phyloP scores from a whole-genome alignment of 1,140 invertebrate species.

The Drosophila pseudoobscura region DNA sequence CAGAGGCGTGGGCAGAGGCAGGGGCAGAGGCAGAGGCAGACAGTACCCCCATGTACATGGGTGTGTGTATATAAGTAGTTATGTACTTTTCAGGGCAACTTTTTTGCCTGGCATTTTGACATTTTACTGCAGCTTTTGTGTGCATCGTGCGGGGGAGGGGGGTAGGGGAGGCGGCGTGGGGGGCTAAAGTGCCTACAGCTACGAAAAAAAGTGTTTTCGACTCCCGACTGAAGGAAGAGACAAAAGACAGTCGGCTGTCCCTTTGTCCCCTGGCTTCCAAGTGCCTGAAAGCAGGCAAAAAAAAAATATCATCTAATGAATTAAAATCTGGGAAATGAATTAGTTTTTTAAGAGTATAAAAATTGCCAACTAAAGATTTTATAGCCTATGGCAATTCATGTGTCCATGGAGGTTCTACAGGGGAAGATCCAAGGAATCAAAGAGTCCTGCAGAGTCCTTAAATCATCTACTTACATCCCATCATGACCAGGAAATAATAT shows the following conservation, averaged over 20 bases:
- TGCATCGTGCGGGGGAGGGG: conserved; percentile 22
- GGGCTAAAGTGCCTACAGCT: conserved; percentile 42
- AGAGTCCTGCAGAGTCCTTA: not conserved
- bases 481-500: too few relatives aligned
- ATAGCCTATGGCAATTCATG: conserved; percentile 38
- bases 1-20: conserved; percentile 8
- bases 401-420: conserved; percentile 3
- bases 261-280: conserved; percentile 9
- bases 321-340: conserved; percentile 57
- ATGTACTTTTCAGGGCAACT: conserved; percentile 13
- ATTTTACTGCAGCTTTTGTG: conserved; percentile 51
- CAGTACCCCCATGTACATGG: not conserved
- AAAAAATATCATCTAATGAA: conserved; percentile 51
- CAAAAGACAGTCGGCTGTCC: conserved; percentile 25
- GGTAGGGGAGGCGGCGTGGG: not conserved
- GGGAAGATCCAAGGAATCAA: conserved; percentile 46
- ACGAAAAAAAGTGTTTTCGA: conserved; percentile 2
- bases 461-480: too few relatives aligned
- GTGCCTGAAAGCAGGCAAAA: conserved; percentile 7
- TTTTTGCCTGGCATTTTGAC: conserved; percentile 50
- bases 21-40: not conserved
- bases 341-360: conserved; percentile 33
- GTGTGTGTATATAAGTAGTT: not conserved
- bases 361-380: conserved; percentile 29
- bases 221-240: conserved; percentile 31